Base-by-base conservation (phyloP, 2,797 vertebrate genomes). In the Oryzias dopingdopingensis region DNA sequence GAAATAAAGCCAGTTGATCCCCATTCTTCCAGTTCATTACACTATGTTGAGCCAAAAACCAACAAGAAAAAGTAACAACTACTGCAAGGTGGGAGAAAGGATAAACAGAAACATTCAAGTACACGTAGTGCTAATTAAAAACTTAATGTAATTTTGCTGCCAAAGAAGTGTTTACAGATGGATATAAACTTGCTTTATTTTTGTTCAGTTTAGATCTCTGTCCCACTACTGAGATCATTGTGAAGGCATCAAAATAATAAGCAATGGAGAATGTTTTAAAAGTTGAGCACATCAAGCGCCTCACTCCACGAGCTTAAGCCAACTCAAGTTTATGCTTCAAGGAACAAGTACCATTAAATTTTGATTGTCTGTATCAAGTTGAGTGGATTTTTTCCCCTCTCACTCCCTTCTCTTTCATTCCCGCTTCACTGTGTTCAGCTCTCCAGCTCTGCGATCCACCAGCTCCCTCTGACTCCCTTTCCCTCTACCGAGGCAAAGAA, bases 291-390 rank as follows among this genome's bases (percentile, higher is more conserved):
- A 26, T 26, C 26, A 26, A 26, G 26, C 26, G 26, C 26, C 26
- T 26, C 26, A 13, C 32, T 37, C 32, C 10, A 37, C 12, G 32
- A 13, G 32, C 32, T 12, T 10, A 37, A 37, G 32, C 32, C 32
- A 37, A 37, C 32, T 37, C 32, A 3, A 23, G 49, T 18, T 46
- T 79, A 85, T 74, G 88, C 79, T 79, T 89, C 81, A 79, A 68
- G 85, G 77, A 72, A 6, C 89, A 77, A 79, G 72, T 72, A 69
- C 80, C 87, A 82, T 90, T 86, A 80, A 71, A 86, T 76, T 89
- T 87, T 91, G 91, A 92, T 91, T 87, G 86, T 81, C 83, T 91
- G 90, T 92, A 92, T 90, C 90, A 87, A 90, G 82, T 74, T 52
- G 67, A 79, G 65, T 49, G 41, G 62, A 67, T 88, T 88, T 80